phyloP scores from a whole-genome alignment of 2,888 invertebrate species.

The Leptinotarsa rubiginosa region DNA sequence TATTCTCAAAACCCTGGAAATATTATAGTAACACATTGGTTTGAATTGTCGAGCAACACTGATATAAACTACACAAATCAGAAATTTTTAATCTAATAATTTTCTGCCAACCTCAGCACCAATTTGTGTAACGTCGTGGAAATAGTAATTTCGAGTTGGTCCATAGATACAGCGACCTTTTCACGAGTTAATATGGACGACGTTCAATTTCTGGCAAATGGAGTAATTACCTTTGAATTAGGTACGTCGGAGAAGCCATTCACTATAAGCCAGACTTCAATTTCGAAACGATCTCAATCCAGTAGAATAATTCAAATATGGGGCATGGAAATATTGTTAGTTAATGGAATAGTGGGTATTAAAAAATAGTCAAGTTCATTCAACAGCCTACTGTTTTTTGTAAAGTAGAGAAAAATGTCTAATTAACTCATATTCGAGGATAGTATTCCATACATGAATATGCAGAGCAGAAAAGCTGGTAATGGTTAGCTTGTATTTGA shows the following conservation, averaged over 20 bases:
- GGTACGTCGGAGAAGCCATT: constrained; percentile 8
- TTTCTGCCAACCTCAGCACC: neutral
- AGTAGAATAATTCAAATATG: neutral
- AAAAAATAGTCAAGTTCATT: no score
- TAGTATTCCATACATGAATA: no score
- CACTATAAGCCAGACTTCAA: constrained; percentile 5
- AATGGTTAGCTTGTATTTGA: no score
- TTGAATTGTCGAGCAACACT: neutral
- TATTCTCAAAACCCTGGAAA: no score
- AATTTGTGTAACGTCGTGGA: neutral
- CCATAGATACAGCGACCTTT: constrained; percentile 5
- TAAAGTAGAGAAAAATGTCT: no score
- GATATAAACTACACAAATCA: neutral
- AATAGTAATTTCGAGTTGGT: constrained; percentile 8
- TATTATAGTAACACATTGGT: no score
- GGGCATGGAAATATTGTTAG: neutral
- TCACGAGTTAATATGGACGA: constrained; percentile 2
- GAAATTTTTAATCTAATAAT: neutral
- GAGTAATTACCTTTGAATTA: neutral
- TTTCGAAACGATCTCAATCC: neutral
- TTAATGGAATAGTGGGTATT: neutral
- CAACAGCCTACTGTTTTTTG: no score
- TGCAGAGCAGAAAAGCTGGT: no score
- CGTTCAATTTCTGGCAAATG: constrained; percentile 5
- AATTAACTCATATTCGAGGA: no score